Conservation (phyloP, 1,140 invertebrate species). For the Pseudomyrmex cubaensis region DNA sequence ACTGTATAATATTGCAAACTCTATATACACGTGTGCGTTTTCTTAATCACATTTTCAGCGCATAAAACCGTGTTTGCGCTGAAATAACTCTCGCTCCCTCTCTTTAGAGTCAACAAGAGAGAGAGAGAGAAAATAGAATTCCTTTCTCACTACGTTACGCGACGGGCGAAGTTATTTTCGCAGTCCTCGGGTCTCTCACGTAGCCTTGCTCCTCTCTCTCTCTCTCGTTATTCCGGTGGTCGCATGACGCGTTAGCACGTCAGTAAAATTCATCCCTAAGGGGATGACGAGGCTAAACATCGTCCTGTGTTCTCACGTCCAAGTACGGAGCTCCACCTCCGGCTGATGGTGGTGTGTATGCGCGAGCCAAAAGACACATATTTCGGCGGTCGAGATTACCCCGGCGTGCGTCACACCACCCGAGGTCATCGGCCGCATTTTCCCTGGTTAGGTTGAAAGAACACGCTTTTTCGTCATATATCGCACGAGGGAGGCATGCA, state of each 20-base stretch:
- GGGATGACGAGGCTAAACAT: conserved; percentile 1
- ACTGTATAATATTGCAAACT: too few relatives aligned
- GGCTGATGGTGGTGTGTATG: not conserved
- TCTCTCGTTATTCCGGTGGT: not conserved
- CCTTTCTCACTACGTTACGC: not conserved
- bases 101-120: not conserved
- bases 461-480: conserved; percentile 44
- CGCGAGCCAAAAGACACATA: conserved; percentile 16
- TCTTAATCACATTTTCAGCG: too few relatives aligned
- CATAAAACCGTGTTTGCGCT: not conserved
- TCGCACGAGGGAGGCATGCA: not conserved
- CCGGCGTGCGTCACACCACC: conserved; percentile 39
- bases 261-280: conserved; percentile 16
- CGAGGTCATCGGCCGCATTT: conserved; percentile 62
- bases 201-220: not conserved
- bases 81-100: not conserved
- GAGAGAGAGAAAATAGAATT: conserved; percentile 4
- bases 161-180: conserved; percentile 6
- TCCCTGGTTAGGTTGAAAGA: not conserved
- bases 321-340: not conserved
- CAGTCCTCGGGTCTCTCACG: not conserved
- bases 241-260: not conserved
- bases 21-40: too few relatives aligned
- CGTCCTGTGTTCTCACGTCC: not conserved
- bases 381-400: conserved; percentile 27